Conservation (phyloP, 2,888 invertebrate genomes). For the Eulithis testata region DNA sequence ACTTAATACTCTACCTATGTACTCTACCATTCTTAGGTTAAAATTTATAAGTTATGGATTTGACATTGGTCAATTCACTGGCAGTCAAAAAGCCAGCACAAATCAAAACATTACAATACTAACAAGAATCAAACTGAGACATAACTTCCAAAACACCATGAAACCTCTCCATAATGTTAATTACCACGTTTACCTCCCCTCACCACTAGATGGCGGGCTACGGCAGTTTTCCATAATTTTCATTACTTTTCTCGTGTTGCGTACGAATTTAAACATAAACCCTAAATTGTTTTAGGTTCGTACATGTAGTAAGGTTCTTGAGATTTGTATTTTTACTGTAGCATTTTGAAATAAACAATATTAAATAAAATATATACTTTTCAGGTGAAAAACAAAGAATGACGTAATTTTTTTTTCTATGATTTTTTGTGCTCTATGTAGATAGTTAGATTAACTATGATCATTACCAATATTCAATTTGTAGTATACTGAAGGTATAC, state of each 20-base stretch:
- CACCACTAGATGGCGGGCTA: constrained; percentile 72
- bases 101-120: not conserved
- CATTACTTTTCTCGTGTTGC: constrained; percentile 55
- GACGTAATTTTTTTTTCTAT: no score
- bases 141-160: constrained; percentile 22
- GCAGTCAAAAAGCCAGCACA: not conserved
- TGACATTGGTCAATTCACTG: no score
- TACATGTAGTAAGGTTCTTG: not conserved
- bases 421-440: no score
- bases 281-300: constrained; percentile 31
- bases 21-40: no score
- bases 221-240: constrained; percentile 63
- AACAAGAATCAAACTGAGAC: constrained; percentile 15
- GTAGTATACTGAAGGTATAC: no score
- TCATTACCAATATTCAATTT: no score
- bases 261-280: constrained; percentile 24
- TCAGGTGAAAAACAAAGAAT: no score
- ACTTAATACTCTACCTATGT: no score
- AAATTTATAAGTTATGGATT: no score
- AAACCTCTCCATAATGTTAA: constrained; percentile 31
- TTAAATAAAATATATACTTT: no score
- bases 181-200: constrained; percentile 54
- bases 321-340: not conserved
- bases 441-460: no score
- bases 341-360: no score